Conservation (phyloP, 2,113 vertebrate species). For the Rana temporaria region DNA sequence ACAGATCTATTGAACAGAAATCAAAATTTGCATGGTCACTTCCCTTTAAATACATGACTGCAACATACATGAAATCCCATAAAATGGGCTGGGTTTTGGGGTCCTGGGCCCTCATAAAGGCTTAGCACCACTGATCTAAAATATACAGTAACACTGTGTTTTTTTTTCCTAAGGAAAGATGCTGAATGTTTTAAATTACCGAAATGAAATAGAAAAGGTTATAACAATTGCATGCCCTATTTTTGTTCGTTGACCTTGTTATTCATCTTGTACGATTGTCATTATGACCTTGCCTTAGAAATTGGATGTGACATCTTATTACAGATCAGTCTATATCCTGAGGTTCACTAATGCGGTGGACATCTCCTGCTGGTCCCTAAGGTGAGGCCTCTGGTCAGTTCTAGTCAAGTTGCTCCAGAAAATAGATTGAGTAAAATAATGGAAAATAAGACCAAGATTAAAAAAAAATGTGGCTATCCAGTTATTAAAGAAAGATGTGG, state of each 20-base stretch:
- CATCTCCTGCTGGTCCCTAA: neutral
- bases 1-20: too few relatives aligned
- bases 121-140: too few relatives aligned
- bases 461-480: neutral
- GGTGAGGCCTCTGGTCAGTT: neutral
- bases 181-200: neutral
- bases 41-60: too few relatives aligned
- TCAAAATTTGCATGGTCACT: too few relatives aligned
- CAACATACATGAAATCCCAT: too few relatives aligned
- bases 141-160: too few relatives aligned
- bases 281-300: constrained; percentile 23
- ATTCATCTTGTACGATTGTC: constrained; percentile 15
- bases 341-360: neutral
- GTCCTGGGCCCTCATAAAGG: too few relatives aligned
- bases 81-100: too few relatives aligned
- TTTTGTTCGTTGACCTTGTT: constrained; percentile 11
- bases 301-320: constrained; percentile 44
- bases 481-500: neutral
- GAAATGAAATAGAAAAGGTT: constrained; percentile 4
- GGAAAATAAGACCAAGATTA: neutral
- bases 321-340: neutral
- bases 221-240: constrained; percentile 6
- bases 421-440: constrained; percentile 13
- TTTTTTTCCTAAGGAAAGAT: neutral
- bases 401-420: neutral